Base-by-base conservation (phyloP, 2,888 invertebrate species). In the Rotaria socialis region DNA sequence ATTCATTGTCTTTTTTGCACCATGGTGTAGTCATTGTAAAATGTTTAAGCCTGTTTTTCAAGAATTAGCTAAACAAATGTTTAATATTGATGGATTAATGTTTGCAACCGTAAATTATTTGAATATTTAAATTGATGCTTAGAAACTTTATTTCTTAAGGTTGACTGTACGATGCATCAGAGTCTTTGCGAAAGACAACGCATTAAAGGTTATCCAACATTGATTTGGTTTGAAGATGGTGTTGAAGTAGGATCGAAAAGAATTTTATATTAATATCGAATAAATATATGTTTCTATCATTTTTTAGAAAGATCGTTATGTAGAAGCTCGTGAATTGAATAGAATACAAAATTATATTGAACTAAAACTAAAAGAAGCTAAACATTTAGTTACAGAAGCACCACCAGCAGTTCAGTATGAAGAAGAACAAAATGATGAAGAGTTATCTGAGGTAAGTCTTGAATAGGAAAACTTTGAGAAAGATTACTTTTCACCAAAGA, bases 1-100 rank as follows among this genome's bases (percentile, higher is more conserved):
- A 91, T 96, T 96, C 90, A 93, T 96, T 8, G 95, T 96, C 92
- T 96, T 96, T 91, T 96, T 94, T 92, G 95, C 95, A 0, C 96
- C 96, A 0, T 96, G 96, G 96, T 96, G 75, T 47, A n/a, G 27
- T 27, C 75, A 80, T 80, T 80, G 75, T 80, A 41, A 47, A 80
- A 47, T 47, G 24, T 24, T 80, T 8, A 47, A 11, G 43, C 75
- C 75, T 24, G 11, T 80, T 24, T 80, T 41, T 41, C 75, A 80
- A 47, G 43, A 80, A 80, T 80, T 80, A 80, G 75, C 75, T 22
- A 43, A 47, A 47, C 43, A 80, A 80, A 47, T 80, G 43, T n/a
- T 80, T 47, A 47, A 41, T 47, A 80, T 22, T 47, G 22, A 24
- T 43, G 43, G n/a, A 47, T 80, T 80, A 47, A 6, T 47, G 14